phyloP scores from a whole-genome alignment of 2,888 invertebrate species.

The Hedychridium roseum region DNA sequence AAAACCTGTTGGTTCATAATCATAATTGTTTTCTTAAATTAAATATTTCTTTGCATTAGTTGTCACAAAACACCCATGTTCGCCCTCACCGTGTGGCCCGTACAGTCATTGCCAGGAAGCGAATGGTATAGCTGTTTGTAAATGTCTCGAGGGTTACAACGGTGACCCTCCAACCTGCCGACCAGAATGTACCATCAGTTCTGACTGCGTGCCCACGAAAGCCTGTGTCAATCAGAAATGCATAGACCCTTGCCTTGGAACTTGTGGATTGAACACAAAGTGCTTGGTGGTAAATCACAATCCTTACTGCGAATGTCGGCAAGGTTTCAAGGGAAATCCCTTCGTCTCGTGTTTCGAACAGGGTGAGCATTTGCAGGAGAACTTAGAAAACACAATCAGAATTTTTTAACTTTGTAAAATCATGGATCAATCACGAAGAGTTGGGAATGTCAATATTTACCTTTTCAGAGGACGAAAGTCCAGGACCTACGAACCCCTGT shows the following conservation, averaged over 20 bases:
- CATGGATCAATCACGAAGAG: not conserved
- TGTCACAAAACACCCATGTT: conserved; percentile 71
- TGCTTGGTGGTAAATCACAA: conserved; percentile 85
- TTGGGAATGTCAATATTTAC: not conserved
- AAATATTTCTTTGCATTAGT: conserved; percentile 7
- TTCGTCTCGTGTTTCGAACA: conserved; percentile 73
- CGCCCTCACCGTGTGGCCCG: conserved; percentile 81
- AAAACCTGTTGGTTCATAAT: not conserved
- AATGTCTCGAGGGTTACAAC: conserved; percentile 76
- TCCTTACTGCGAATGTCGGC: conserved; percentile 83
- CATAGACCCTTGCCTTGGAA: conserved; percentile 80
- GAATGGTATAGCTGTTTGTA: conserved; percentile 73
- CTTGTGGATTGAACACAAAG: conserved; percentile 79
- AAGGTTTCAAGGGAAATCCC: conserved; percentile 79
- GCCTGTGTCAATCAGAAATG: conserved; percentile 84
- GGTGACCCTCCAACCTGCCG: conserved; percentile 78
- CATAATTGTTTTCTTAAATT: not conserved
- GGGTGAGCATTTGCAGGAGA: conserved; percentile 48
- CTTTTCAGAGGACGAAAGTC: conserved; percentile 19
- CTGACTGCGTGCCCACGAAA: conserved; percentile 78
- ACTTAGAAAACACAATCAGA: conserved; percentile 48
- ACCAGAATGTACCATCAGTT: conserved; percentile 85
- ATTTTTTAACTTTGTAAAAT: not conserved
- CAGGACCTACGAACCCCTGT: conserved; percentile 59
- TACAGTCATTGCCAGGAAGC: conserved; percentile 75